Conservation (phyloP, 2,113 vertebrate genomes). For the Electrona antarctica region DNA sequence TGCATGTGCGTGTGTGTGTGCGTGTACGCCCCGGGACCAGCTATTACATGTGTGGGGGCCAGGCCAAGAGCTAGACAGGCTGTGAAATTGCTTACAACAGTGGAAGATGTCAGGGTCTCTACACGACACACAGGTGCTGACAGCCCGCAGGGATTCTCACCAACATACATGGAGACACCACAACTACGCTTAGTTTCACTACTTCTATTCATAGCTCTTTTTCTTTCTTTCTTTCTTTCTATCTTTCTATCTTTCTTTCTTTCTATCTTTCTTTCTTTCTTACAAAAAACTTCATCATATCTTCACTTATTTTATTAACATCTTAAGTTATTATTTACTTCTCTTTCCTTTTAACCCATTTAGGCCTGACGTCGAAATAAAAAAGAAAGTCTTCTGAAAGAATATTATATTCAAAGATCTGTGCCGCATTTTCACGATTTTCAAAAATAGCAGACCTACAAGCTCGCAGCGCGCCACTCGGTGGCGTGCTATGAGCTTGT, state of each 20-base stretch:
- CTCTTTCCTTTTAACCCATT: too few species aligned
- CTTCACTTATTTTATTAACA: too few species aligned
- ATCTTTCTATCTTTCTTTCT: conserved; percentile 1
- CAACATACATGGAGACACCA: too few species aligned
- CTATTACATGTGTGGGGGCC: conserved; percentile 64
- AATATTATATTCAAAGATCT: too few species aligned
- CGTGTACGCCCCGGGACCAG: background rate
- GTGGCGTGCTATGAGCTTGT: too few species aligned
- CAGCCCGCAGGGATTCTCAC: conserved; percentile 29
- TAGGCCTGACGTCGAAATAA: too few species aligned
- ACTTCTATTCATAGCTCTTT: background rate
- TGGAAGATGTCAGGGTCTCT: conserved; percentile 59
- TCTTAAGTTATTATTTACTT: too few species aligned
- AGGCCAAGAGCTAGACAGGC: conserved; percentile 66
- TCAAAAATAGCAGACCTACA: too few species aligned
- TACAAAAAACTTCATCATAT: background rate
- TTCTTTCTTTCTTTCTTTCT: conserved; percentile 17
- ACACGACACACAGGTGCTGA: background rate
- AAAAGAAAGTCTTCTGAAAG: too few species aligned
- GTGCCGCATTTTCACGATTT: too few species aligned
- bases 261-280: background rate
- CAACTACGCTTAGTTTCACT: too few species aligned
- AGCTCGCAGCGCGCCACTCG: too few species aligned
- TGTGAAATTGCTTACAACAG: conserved; percentile 75
- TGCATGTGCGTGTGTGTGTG: conserved; percentile 1